Base-by-base conservation (phyloP, 2,797 vertebrate species). In the Amniataba percoides region DNA sequence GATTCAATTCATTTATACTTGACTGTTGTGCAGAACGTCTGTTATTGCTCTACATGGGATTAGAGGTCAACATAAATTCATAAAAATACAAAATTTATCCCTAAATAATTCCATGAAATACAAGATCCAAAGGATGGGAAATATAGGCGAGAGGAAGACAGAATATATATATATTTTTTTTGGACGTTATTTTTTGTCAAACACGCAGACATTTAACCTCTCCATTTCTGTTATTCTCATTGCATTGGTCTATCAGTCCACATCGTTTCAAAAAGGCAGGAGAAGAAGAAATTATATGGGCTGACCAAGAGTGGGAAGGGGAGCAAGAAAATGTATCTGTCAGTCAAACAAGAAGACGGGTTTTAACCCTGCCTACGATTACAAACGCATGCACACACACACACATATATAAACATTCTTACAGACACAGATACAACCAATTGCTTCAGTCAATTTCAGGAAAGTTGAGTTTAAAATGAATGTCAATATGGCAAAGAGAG, bases 311-410 rank as follows among this genome's bases (percentile, higher is more conserved):
- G 52, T 31, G 59, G 65, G 19, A 71, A 78, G 58, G 55, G 52
- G 52, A 80, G 48, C 9, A 52, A 67, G 81, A 70, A 87, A 89
- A 88, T 87, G 85, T 80, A 87, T 84, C 82, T 86, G 87, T 84
- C 85, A 87, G 80, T 88, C 84, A 77, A 83, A 80, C 49, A 52
- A 48, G 59, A 56, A 89, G 71, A 78, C 49, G 59, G 56, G 60
- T 81, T 83, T 85, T 83, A 87, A 85, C 71, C 69, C 48, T 68
- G 58, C 16, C 10, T 52, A 58, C 0, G 6, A 55, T 45, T 21
- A 57, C 53, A 59, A 49, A 63, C 49, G 58, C 40, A 60, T 59
- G 66, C 31, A 66, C 40, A 49, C 66, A 60, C 27, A 34, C 60
- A 48, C 55, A 48, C 58, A 60, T 25, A 66, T 45, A 57, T 39